Conservation (phyloP, 2,113 vertebrate genomes). For the Paralichthys olivaceus region DNA sequence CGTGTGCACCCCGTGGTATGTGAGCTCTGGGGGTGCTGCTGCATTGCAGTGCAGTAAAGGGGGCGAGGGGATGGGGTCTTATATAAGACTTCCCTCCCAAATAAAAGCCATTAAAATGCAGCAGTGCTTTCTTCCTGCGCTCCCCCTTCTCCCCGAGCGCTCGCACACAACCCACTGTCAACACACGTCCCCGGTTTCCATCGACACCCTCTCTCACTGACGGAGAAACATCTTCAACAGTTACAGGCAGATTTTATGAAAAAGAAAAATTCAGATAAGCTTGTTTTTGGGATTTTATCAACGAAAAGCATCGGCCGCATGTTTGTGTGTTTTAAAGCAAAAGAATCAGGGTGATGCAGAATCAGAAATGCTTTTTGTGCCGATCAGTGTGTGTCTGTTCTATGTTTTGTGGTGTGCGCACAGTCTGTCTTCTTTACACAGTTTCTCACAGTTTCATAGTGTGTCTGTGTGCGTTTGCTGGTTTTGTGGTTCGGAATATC, state of each 20-base stretch:
- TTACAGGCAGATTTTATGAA: neutral
- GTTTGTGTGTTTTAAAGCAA: neutral
- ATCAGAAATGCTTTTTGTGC: no score
- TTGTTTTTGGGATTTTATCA: no score
- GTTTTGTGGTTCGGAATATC: neutral
- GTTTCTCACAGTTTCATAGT: neutral
- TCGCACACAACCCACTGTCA: constrained; percentile 2
- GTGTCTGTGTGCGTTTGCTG: neutral
- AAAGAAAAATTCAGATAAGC: no score
- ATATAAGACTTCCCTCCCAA: constrained; percentile 75
- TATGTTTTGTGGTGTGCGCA: neutral
- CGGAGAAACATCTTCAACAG: neutral
- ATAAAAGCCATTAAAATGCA: constrained; percentile 60
- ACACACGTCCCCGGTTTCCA: neutral
- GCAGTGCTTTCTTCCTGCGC: constrained; percentile 16
- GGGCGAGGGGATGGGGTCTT: constrained; percentile 68
- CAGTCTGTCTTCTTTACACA: neutral
- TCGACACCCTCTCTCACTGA: neutral
- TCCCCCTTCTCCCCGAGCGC: neutral
- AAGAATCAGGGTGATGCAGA: no score
- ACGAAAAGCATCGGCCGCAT: no score
- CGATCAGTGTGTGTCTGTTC: neutral
- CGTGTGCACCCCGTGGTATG: constrained; percentile 29
- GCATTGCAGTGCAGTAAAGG: constrained; percentile 74
- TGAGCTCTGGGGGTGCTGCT: constrained; percentile 69